phyloP scores from a whole-genome alignment of 2,797 vertebrate genomes.

The Mus caroli region DNA sequence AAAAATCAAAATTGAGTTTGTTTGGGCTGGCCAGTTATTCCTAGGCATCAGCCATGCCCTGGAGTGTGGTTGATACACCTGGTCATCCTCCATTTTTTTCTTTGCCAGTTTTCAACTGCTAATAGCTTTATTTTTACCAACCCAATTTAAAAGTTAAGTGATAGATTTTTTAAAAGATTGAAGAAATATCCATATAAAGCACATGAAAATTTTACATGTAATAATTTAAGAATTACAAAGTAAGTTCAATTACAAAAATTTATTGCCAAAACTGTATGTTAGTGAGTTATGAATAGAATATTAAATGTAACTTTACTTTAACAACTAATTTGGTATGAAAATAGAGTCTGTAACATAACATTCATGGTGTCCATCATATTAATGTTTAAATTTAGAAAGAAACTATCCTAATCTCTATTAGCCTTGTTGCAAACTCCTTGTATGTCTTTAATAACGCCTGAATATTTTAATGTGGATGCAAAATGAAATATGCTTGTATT shows the following conservation, averaged over 20 bases:
- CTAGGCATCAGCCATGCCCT: background rate
- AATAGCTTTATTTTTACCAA: background rate
- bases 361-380: background rate
- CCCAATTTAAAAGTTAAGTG: background rate
- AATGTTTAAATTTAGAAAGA: background rate
- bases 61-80: background rate
- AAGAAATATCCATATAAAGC: background rate
- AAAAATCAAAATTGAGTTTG: background rate
- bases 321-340: background rate
- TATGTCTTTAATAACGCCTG: background rate
- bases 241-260: background rate
- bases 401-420: background rate
- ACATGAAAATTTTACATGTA: background rate
- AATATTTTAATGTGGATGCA: background rate
- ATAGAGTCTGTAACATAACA: background rate
- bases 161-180: background rate
- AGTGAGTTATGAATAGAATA: background rate
- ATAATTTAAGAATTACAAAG: background rate
- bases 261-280: background rate
- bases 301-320: background rate
- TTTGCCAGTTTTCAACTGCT: background rate
- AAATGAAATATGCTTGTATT: background rate
- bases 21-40: background rate
- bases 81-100: background rate
- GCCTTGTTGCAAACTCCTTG: background rate